Evolutionary conservation across 2,797 vertebrate genomes (phyloP).

Genomic region (Crenichthys baileyi): DNA sequence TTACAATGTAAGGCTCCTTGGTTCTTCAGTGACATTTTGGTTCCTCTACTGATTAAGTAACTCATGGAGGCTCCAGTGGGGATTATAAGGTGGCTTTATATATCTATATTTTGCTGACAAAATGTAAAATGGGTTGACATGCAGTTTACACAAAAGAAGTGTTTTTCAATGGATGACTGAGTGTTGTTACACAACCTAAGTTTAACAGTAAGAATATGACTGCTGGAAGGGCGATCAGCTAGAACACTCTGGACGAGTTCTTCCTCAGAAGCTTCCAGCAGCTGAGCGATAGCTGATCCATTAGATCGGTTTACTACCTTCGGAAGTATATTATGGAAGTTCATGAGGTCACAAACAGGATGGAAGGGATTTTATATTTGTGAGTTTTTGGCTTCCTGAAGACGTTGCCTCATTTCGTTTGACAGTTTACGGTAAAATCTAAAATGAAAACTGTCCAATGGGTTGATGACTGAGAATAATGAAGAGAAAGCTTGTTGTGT

Average conservation of each 20-base stretch:
- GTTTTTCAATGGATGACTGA: neutral
- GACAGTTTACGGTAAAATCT: neutral
- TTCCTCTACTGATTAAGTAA: too few relatives aligned
- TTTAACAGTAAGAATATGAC: neutral
- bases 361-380: too few relatives aligned
- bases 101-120: neutral
- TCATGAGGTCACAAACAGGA: neutral
- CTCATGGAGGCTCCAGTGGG: too few relatives aligned
- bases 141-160: neutral
- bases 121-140: neutral
- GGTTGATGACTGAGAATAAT: neutral
- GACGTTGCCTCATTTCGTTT: neutral
- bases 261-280: neutral
- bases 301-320: neutral
- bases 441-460: neutral
- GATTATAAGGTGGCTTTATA: too few relatives aligned
- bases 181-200: neutral
- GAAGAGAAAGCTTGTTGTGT: neutral
- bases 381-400: neutral
- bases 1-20: too few relatives aligned
- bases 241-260: slow-evolving; percentile 1
- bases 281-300: slow-evolving; percentile 2
- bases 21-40: too few relatives aligned
- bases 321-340: neutral
- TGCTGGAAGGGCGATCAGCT: neutral